These are phyloP conservation scores for Girardinichthys multiradiatus DNA, from an alignment of 2,113 vertebrate genomes.

Conservation along the genomic window DNA sequence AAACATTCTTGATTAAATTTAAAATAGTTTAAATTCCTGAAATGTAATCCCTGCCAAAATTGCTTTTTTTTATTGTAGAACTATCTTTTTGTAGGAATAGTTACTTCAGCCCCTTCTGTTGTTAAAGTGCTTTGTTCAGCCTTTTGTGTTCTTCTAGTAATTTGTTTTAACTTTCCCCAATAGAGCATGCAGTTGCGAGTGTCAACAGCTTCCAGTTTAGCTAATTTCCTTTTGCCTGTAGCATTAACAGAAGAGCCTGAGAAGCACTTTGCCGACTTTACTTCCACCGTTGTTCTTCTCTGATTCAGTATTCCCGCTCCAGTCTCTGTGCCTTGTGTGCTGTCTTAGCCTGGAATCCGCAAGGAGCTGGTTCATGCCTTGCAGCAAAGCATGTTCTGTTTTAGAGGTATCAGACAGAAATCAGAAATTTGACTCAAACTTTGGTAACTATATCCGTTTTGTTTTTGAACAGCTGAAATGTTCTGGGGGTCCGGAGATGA, in stretches of 20 bases:
- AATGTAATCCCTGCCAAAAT: neutral
- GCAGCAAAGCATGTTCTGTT: neutral
- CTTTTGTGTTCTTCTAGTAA: slow-evolving; percentile 29
- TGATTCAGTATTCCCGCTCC: slow-evolving; percentile 56
- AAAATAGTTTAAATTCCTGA: no score
- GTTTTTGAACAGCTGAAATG: no score
- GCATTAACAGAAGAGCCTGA: slow-evolving; percentile 21
- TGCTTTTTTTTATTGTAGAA: neutral
- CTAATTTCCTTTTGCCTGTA: slow-evolving; percentile 47
- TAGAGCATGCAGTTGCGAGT: slow-evolving; percentile 19
- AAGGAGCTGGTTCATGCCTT: slow-evolving; percentile 5
- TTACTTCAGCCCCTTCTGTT: neutral
- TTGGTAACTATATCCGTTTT: no score
- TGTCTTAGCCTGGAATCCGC: slow-evolving; percentile 41
- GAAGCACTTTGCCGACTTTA: slow-evolving; percentile 44
- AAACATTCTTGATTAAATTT: no score
- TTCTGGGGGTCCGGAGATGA: no score
- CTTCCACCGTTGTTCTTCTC: neutral
- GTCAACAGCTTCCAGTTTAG: slow-evolving; percentile 42
- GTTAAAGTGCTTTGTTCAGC: slow-evolving; percentile 29
- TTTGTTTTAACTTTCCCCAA: slow-evolving; percentile 47
- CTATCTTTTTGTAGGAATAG: neutral
- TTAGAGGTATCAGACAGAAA: neutral
- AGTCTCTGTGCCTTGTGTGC: slow-evolving; percentile 6
- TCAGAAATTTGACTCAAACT: no score